Base-by-base conservation (phyloP, 2,113 vertebrate genomes). In the Oncorhynchus masou region DNA sequence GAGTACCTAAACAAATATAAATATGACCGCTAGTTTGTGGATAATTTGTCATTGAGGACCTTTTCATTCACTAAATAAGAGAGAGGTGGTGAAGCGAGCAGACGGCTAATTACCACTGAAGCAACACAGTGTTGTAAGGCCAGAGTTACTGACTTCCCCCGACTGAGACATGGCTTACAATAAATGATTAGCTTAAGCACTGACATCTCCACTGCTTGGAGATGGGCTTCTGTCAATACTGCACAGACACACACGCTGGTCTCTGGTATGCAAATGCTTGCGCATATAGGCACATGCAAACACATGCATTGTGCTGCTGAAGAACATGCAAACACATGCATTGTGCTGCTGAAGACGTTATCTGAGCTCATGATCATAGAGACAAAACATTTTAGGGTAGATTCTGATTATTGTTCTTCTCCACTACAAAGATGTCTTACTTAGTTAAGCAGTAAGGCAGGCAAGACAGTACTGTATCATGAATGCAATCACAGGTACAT, bases 281-380 rank as follows among this genome's bases (percentile, higher is more conserved):
- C 76, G 76, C 60, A 65, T 73, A 70, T 73, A 70, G 68, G 68
- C 73, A 76, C 73, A 66, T 0, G 27, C 72, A 60, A 57, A 64
- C 65, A 29, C 65, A 67, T 20, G 8, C 68, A 49, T 19, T 54
- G 51, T 45, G 62, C 62, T 27, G 24, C 22, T 15, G 64, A 22
- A 15, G 51, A 54, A n/a, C n/a, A n/a, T n/a, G n/a, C 72, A 59
- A 57, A 64, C 64, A 27, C 64, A 66, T 31, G 7, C 68, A 48
- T 16, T 51, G 49, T 39, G 62, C 62, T 27, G 24, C 22, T 15
- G 64, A 22, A 15, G 51, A 54, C 51, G 19, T 54, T 54, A 19
- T 54, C 51, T 54, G 51, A 54, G 51, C 12, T 45, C 39, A 45
- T 45, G 39, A 11, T 45, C 39, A 45, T 11, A 9, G 39, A 45